Percentiles rank a stretch among this genome's conserved stretches.
Conservation (phyloP, 2,113 vertebrate genomes). For the crab-eating macaque (Macaca fascicularis) region DNA sequence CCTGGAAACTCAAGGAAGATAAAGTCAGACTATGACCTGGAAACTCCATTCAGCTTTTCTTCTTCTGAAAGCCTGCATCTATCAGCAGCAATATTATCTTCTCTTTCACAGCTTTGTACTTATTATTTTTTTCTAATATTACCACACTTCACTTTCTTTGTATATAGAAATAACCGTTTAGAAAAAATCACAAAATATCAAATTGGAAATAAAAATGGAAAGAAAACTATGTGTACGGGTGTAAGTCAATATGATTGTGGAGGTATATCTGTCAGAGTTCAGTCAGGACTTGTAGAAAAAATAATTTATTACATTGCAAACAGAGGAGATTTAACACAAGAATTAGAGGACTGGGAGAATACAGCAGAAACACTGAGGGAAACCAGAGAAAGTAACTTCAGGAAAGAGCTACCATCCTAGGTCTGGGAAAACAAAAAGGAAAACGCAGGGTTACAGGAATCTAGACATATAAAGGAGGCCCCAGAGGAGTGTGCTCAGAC, state of each 20-base stretch:
- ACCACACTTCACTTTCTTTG: background rate
- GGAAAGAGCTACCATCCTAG: background rate
- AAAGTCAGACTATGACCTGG: background rate
- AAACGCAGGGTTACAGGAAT: background rate
- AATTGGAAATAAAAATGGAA: background rate
- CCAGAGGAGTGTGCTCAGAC: background rate
- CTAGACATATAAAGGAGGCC: background rate
- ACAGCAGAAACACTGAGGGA: background rate
- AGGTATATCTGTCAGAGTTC: background rate
- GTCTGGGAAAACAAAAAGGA: background rate
- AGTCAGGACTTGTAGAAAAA: background rate
- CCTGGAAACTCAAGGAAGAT: background rate
- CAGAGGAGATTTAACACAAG: background rate
- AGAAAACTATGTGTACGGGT: background rate
- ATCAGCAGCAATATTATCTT: background rate
- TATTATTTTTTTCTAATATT: background rate
- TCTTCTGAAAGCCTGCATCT: background rate
- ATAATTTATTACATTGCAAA: background rate
- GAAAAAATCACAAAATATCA: constrained; percentile 16
- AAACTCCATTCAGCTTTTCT: background rate
- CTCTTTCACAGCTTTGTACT: background rate
- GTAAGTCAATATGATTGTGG: background rate
- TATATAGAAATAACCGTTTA: background rate
- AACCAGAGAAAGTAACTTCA: background rate
- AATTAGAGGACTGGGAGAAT: background rate